A percentile compares a stretch with the other conserved stretches of the same genome.
Conservation (phyloP, 2,113 vertebrate genomes). For the Megaptera novaeangliae region DNA sequence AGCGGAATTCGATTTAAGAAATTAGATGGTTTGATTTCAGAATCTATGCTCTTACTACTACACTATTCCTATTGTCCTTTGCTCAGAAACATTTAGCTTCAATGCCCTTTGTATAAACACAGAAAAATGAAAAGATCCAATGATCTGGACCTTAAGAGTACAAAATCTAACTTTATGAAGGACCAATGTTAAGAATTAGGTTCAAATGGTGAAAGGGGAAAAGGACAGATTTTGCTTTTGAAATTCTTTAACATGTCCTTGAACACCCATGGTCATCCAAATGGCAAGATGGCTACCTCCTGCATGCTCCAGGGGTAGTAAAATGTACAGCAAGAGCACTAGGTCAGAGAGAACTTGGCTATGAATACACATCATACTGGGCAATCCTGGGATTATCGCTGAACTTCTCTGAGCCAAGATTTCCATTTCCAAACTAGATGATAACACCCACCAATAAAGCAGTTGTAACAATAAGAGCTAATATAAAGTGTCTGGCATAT, state of each 20-base stretch:
- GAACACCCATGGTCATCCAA: not conserved
- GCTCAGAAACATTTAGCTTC: not conserved
- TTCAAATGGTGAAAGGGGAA: not conserved
- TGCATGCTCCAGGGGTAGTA: accelerated
- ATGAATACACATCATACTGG: not conserved
- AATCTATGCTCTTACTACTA: not conserved
- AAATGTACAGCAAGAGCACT: not conserved
- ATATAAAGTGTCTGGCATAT: not conserved
- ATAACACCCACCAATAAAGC: not conserved
- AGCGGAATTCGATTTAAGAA: not conserved
- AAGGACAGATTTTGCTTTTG: not conserved
- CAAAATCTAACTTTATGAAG: not conserved
- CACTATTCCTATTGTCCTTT: not conserved
- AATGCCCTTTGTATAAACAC: not conserved
- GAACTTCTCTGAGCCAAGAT: not conserved
- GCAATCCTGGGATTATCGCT: not conserved
- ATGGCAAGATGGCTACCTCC: too few relatives aligned
- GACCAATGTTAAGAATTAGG: not conserved
- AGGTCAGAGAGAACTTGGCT: not conserved
- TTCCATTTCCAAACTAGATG: not conserved
- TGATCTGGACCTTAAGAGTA: not conserved
- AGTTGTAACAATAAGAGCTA: too few relatives aligned
- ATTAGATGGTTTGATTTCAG: not conserved
- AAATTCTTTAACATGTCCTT: not conserved
- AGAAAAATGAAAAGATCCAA: not conserved